phyloP scores from a whole-genome alignment of 2,888 invertebrate genomes.

The Cephus rjabovi region DNA sequence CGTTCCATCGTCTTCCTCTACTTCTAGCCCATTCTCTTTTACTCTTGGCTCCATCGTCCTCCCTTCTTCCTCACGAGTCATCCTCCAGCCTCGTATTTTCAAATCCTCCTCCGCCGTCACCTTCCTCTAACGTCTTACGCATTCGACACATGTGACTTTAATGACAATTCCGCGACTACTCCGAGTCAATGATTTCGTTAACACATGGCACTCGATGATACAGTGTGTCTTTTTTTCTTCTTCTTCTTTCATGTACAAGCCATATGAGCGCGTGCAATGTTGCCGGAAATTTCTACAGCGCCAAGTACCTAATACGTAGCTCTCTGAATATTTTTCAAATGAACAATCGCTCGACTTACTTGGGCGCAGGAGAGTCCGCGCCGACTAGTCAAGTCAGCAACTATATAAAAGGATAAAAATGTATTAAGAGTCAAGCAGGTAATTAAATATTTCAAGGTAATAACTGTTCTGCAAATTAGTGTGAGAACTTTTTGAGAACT shows the following conservation, averaged over 20 bases:
- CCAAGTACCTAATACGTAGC: background rate
- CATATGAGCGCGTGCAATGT: background rate
- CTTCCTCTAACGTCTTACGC: constrained; percentile 21
- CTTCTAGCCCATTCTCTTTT: constrained; percentile 18
- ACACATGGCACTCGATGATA: constrained; percentile 35
- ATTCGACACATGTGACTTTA: constrained; percentile 46
- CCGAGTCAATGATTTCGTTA: constrained; percentile 47
- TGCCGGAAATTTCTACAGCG: background rate
- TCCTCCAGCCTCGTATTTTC: constrained; percentile 1
- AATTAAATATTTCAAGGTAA: background rate
- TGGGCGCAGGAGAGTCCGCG: background rate
- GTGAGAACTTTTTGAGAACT: background rate
- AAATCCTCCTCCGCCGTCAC: background rate
- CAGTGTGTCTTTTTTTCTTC: background rate
- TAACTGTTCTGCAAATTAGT: background rate
- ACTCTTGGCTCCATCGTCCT: background rate
- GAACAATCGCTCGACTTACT: background rate
- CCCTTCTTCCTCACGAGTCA: constrained; percentile 1
- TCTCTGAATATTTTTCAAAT: constrained; percentile 21
- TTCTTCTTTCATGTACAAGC: background rate
- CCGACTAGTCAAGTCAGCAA: background rate
- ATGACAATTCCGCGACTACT: constrained; percentile 45
- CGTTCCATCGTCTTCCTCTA: constrained; percentile 21
- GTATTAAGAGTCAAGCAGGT: background rate
- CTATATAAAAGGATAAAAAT: background rate